These are phyloP conservation scores for Pterocles burchelli DNA, from an alignment of 2,113 vertebrate species.

Conservation along the genomic window DNA sequence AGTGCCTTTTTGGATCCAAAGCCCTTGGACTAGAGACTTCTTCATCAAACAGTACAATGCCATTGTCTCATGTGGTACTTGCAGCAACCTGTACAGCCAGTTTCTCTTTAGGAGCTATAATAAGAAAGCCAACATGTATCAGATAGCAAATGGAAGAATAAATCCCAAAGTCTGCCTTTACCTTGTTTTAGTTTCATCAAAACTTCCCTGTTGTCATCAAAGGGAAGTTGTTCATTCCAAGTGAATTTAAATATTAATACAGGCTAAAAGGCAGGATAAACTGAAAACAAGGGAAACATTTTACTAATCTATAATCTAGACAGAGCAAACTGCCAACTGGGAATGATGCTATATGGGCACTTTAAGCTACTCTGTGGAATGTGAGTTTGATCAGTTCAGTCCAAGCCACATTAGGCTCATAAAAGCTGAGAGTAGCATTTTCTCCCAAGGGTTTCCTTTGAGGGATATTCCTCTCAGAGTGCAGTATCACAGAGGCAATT, in stretches of 20 bases:
- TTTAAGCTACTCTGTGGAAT: neutral
- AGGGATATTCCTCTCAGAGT: conserved; percentile 1
- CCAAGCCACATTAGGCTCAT: conserved; percentile 35
- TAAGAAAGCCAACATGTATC: neutral
- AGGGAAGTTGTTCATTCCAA: neutral
- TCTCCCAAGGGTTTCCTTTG: conserved; percentile 33
- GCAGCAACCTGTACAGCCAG: neutral
- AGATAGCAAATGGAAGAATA: neutral
- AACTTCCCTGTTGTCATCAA: conserved; percentile 1
- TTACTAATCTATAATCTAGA: conserved; percentile 15
- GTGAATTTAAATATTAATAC: conserved; percentile 21
- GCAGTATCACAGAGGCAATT: conserved; percentile 25
- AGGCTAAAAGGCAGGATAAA: neutral
- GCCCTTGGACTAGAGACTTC: neutral
- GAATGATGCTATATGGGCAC: conserved; percentile 23
- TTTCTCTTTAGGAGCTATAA: neutral
- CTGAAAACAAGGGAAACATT: neutral
- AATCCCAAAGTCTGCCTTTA: neutral
- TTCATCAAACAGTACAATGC: neutral
- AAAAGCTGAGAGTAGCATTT: conserved; percentile 34
- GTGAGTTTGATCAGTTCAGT: conserved; percentile 34
- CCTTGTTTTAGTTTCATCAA: neutral
- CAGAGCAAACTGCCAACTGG: neutral
- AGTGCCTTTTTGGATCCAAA: neutral
- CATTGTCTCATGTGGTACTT: neutral